Conservation (phyloP, 2,113 vertebrate species). For the Melanotaenia duboulayi region DNA sequence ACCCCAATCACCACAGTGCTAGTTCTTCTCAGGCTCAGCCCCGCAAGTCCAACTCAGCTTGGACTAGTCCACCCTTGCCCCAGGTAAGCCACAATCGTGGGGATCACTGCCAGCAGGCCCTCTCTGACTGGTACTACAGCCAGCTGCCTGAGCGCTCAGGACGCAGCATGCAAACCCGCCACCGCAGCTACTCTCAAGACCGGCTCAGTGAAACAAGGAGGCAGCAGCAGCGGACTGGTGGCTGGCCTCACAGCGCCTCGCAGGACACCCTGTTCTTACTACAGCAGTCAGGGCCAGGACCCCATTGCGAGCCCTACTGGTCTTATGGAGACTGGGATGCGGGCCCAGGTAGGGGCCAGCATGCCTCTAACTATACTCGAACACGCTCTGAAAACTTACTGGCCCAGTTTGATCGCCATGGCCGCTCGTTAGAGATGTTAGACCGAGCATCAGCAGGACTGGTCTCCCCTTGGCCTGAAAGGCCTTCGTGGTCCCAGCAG, state of each 20-base stretch:
- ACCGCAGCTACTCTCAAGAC: constrained; percentile 94
- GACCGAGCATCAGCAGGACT: constrained; percentile 79
- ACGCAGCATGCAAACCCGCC: constrained; percentile 85
- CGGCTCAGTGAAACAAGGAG: constrained; percentile 84
- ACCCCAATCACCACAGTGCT: constrained; percentile 75
- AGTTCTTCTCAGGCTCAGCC: constrained; percentile 69
- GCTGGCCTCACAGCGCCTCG: constrained; percentile 92
- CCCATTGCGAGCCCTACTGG: constrained; percentile 74
- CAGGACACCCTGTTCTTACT: constrained; percentile 91
- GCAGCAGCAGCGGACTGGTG: constrained; percentile 72
- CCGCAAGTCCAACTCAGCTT: constrained; percentile 58
- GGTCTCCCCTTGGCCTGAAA: constrained; percentile 81
- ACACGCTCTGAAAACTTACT: constrained; percentile 90
- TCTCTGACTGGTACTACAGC: constrained; percentile 92
- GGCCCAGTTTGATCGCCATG: constrained; percentile 79
- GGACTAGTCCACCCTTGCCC: constrained; percentile 78
- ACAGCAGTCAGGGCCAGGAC: constrained; percentile 76
- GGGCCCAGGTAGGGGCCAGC: constrained; percentile 40
- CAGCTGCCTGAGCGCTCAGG: constrained; percentile 85
- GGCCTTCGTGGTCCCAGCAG: constrained; percentile 75
- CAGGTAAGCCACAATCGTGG: constrained; percentile 56
- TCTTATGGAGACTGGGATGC: constrained; percentile 67
- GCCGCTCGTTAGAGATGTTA: constrained; percentile 88
- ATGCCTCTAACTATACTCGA: constrained; percentile 66
- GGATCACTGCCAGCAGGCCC: constrained; percentile 87